Base-by-base conservation (phyloP, 2,888 invertebrate species). In the Serripes groenlandicus region DNA sequence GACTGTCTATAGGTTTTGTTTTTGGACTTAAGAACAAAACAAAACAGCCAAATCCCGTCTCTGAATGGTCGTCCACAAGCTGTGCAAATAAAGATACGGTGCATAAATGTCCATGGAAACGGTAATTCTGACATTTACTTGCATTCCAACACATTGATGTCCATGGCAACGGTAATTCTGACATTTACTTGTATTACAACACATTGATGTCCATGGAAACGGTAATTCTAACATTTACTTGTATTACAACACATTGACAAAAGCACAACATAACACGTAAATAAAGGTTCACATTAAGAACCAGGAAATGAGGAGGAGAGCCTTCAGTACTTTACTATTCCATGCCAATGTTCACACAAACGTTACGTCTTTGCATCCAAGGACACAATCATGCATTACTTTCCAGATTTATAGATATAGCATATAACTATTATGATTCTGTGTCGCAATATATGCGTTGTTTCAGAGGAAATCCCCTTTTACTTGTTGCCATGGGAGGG, bases 401-500 rank as follows among this genome's bases (percentile, higher is more conserved):
- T 18, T 42, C 42, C 42, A 42, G 7, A 42, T 7, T 11, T 42
- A 9, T 42, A 42, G 7, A 11, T 42, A 42, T 11, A 42, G 7
- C 54, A 15, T 54, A n/a, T 5, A 9, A 56, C 1, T 23, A 23
- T 11, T 26, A 1, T 3, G 3, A 56, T 56, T 1, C 11, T 11
- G 11, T 56, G 21, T 26, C 4, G 1, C n/a, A 15, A 5, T 54
- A 15, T 54, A n/a, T 9, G 1, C 23, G 4, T 30, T 30, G 1
- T 62, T 34, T 32, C 62, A 42, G 66, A 0, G 42, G 66, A 42
- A 66, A 66, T 32, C 93, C 92, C 0, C 60, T 93, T 5, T 71
- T 93, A 37, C 81, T 93, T 30, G 86, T 93, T 5, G 92, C 93
- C 0, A 56, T 93, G 68, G 92, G 93, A 85, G 93, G 93, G 5